Evolutionary conservation across 2,888 invertebrate genomes (phyloP).

Genomic region (Melieria crassipennis): DNA sequence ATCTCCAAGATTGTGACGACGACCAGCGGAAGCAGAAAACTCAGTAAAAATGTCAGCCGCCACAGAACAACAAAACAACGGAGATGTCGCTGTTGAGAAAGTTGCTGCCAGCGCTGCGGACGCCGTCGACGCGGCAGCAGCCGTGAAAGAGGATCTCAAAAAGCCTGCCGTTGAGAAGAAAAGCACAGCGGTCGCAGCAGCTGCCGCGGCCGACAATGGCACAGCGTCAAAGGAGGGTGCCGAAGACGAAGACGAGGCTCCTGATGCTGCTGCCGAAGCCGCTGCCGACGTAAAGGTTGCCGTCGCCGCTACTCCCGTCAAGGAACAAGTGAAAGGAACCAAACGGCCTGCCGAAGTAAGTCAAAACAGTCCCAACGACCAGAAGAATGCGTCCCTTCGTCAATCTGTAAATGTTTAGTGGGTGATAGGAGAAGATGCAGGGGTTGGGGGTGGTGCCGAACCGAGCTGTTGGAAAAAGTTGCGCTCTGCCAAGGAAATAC

Average conservation of each 20-base stretch:
- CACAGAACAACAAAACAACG: conserved; percentile 77
- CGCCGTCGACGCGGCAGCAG: conserved; percentile 51
- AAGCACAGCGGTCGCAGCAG: conserved; percentile 28
- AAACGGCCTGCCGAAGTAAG: conserved; percentile 85
- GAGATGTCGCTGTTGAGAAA: conserved; percentile 80
- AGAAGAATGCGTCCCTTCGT: no score
- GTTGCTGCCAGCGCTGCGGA: conserved; percentile 67
- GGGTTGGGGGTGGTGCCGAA: no score
- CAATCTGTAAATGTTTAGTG: background rate
- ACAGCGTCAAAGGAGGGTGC: conserved; percentile 54
- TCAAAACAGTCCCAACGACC: conserved; percentile 44
- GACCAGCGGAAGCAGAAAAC: conserved; percentile 37
- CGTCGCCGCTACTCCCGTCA: conserved; percentile 72
- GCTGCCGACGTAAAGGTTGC: conserved; percentile 26
- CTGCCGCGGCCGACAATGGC: conserved; percentile 59
- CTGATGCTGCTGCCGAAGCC: conserved; percentile 51
- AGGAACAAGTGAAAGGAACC: conserved; percentile 78
- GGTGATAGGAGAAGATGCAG: no score
- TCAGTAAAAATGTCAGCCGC: conserved; percentile 73
- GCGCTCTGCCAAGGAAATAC: no score
- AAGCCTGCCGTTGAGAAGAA: conserved; percentile 53
- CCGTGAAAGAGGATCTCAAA: conserved; percentile 66
- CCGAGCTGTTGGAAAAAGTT: no score
- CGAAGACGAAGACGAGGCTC: conserved; percentile 51
- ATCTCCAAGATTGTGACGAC: conserved; percentile 19